Percentiles rank a stretch among this genome's conserved stretches.
Evolutionary conservation across 35 echinoderm and acorn worm genomes (phyloP).

Genomic region (Apostichopus californicus): DNA sequence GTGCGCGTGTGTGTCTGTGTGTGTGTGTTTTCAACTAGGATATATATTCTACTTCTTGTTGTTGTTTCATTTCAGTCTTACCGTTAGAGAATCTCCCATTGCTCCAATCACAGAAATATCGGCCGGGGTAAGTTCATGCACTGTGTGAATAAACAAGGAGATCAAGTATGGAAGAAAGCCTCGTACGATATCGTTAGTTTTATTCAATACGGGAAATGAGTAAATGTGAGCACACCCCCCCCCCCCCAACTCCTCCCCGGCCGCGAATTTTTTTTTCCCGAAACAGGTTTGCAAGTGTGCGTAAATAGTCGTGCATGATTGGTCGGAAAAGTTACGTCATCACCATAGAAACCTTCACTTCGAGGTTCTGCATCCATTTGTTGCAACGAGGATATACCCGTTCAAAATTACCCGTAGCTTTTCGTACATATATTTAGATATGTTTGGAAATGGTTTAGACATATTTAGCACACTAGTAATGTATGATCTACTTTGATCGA

Average conservation of each 20-base stretch:
- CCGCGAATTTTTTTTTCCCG: too few relatives aligned
- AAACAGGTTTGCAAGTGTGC: too few relatives aligned
- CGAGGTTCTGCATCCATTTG: too few relatives aligned
- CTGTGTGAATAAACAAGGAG: slow-evolving; percentile 22
- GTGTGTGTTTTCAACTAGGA: background rate
- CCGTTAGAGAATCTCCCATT: slow-evolving; percentile 62
- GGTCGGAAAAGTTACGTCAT: too few relatives aligned
- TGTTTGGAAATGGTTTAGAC: too few relatives aligned
- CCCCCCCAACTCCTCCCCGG: background rate
- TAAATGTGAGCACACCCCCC: background rate
- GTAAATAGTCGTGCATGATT: too few relatives aligned
- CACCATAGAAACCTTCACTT: too few relatives aligned
- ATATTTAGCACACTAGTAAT: too few relatives aligned
- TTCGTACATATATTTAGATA: too few relatives aligned
- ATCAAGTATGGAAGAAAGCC: background rate
- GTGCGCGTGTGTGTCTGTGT: background rate
- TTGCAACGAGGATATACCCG: too few relatives aligned
- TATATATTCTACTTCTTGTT: background rate
- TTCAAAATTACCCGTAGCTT: too few relatives aligned
- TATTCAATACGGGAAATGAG: background rate
- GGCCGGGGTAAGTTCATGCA: slow-evolving; percentile 55
- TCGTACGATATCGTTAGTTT: background rate
- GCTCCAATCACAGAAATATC: slow-evolving; percentile 59
- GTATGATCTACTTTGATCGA: too few relatives aligned
- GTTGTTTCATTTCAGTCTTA: background rate